These are phyloP conservation scores for Trachelus stipa DNA, from an alignment of 2,888 invertebrate genomes.

Conservation along the genomic window DNA sequence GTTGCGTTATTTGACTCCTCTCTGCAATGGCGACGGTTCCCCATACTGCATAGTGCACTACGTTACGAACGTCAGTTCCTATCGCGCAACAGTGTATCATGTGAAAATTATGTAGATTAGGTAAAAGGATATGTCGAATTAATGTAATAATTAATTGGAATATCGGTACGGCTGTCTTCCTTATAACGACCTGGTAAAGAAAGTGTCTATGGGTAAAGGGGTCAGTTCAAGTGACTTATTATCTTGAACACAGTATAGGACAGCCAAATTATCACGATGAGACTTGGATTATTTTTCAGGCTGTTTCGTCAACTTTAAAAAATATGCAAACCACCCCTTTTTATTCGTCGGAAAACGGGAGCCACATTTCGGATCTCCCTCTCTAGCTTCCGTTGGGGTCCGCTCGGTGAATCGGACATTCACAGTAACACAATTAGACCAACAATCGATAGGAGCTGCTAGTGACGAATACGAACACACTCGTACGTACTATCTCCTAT, in stretches of 20 bases:
- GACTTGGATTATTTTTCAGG: slow-evolving; percentile 53
- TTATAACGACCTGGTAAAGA: not conserved
- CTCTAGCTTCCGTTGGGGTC: slow-evolving; percentile 34
- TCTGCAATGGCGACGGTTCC: not conserved
- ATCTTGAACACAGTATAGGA: not conserved
- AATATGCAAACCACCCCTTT: slow-evolving; percentile 61
- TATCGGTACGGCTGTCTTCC: not conserved
- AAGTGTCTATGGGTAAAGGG: not conserved
- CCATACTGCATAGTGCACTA: not conserved
- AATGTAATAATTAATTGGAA: not conserved
- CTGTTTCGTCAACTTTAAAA: slow-evolving; percentile 54
- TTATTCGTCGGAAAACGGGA: slow-evolving; percentile 53
- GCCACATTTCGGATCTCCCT: slow-evolving; percentile 35
- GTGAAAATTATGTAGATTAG: not conserved
- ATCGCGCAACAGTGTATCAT: not conserved
- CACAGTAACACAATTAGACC: slow-evolving; percentile 64
- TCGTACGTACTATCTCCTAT: slow-evolving; percentile 10
- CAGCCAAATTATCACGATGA: slow-evolving; percentile 27
- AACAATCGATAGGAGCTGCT: slow-evolving; percentile 61
- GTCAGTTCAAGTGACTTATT: not conserved
- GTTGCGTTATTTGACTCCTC: slow-evolving; percentile 36
- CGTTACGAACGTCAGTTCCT: not conserved
- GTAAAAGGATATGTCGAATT: no score
- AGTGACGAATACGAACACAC: slow-evolving; percentile 55
- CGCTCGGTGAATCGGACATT: slow-evolving; percentile 61